Conservation (phyloP, 1,140 invertebrate species). For the Melitaea cinxia region DNA sequence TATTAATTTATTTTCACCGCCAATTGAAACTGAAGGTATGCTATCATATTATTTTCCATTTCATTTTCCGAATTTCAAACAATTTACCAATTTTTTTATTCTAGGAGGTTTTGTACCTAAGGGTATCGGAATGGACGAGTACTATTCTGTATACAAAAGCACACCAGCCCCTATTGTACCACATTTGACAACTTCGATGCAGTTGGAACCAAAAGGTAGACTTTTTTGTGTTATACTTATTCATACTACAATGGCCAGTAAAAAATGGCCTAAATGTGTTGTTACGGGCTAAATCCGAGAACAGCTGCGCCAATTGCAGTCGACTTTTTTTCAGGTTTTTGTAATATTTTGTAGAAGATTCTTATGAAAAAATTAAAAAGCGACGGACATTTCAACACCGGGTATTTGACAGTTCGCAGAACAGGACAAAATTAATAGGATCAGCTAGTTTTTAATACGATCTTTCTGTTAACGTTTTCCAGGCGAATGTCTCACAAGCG, state of each 20-base stretch:
- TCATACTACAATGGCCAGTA: too few relatives aligned
- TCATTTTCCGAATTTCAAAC: neutral
- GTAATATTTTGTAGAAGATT: too few relatives aligned
- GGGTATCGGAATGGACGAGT: conserved; percentile 83
- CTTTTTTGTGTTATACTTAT: too few relatives aligned
- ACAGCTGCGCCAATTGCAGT: too few relatives aligned
- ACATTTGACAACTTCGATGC: conserved; percentile 72
- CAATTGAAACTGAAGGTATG: conserved; percentile 86
- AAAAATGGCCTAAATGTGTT: too few relatives aligned
- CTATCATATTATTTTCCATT: neutral
- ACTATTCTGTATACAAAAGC: conserved; percentile 81
- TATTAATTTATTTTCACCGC: conserved; percentile 83
- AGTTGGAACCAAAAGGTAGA: conserved; percentile 63
- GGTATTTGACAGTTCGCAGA: too few relatives aligned
- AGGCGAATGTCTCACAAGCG: conserved; percentile 57
- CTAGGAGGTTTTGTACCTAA: conserved; percentile 87
- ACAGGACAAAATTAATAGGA: too few relatives aligned
- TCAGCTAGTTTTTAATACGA: too few relatives aligned
- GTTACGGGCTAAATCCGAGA: too few relatives aligned
- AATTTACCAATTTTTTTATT: conserved; percentile 9
- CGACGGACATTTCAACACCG: neutral
- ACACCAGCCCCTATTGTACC: conserved; percentile 55
- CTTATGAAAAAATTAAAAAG: too few relatives aligned
- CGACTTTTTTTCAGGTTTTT: too few relatives aligned
- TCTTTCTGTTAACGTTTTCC: conserved; percentile 31